These are phyloP conservation scores for Mus spretus DNA, from an alignment of 2,797 vertebrate genomes.

Conservation along the genomic window DNA sequence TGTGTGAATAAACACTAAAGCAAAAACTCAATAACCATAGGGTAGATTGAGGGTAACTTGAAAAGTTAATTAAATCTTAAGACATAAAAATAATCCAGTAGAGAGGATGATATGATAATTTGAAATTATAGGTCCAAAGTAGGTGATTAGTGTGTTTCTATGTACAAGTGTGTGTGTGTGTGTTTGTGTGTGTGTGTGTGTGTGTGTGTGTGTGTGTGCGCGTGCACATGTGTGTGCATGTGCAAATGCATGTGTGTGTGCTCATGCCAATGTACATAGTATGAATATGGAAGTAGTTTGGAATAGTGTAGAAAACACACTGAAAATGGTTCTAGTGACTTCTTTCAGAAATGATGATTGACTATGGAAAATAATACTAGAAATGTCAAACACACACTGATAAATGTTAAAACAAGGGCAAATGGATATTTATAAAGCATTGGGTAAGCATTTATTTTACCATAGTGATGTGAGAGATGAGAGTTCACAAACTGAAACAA, in stretches of 20 bases:
- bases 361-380: neutral
- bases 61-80: slow-evolving; percentile 13
- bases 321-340: neutral
- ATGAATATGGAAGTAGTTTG: neutral
- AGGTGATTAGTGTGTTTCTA: neutral
- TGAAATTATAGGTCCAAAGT: neutral
- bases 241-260: neutral
- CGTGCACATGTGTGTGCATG: neutral
- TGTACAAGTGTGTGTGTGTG: neutral
- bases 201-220: neutral
- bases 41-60: neutral
- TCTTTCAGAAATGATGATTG: neutral
- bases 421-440: neutral
- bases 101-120: neutral
- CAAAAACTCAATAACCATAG: neutral
- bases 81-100: neutral
- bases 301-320: neutral
- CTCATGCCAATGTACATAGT: neutral
- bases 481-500: slow-evolving; percentile 97
- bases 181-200: neutral
- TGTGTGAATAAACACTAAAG: neutral
- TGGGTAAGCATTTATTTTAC: neutral
- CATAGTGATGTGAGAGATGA: slow-evolving; percentile 79
- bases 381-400: neutral
- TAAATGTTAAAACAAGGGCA: neutral